Percentiles rank a stretch among this genome's conserved stretches.
Conservation (phyloP, 2,888 invertebrate genomes). For the Iselma pallidipennis region DNA sequence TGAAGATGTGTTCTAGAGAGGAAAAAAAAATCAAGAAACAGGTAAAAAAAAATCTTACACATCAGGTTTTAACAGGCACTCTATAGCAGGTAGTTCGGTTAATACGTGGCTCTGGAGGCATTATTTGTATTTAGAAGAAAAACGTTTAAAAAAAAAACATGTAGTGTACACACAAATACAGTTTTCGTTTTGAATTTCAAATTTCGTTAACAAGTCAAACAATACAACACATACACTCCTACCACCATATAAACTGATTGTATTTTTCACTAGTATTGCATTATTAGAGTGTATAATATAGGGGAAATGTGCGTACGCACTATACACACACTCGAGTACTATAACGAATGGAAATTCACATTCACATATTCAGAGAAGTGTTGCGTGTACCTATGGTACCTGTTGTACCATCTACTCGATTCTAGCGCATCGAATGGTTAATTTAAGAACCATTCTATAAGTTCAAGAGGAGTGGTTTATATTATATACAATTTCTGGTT, state of each 20-base stretch:
- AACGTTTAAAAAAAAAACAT: slow-evolving; percentile 12
- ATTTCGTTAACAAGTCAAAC: slow-evolving; percentile 30
- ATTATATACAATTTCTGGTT: slow-evolving; percentile 17
- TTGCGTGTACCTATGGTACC: slow-evolving; percentile 33
- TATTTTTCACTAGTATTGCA: slow-evolving; percentile 30
- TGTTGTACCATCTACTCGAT: slow-evolving; percentile 40
- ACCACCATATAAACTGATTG: slow-evolving; percentile 30
- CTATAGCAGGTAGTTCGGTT: slow-evolving; percentile 40
- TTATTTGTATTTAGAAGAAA: slow-evolving; percentile 18
- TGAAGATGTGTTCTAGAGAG: no score
- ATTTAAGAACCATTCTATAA: slow-evolving; percentile 39
- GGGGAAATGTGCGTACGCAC: slow-evolving; percentile 34
- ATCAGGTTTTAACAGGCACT: slow-evolving; percentile 28
- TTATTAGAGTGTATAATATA: slow-evolving; percentile 11
- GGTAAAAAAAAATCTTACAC: slow-evolving; percentile 34
- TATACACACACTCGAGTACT: slow-evolving; percentile 15
- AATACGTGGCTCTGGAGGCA: slow-evolving; percentile 46
- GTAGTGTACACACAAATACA: slow-evolving; percentile 5
- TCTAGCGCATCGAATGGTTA: slow-evolving; percentile 43
- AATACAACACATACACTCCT: slow-evolving; percentile 30
- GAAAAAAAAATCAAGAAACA: slow-evolving; percentile 9
- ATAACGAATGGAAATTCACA: slow-evolving; percentile 12
- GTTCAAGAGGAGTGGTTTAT: slow-evolving; percentile 29
- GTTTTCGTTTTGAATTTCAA: slow-evolving; percentile 16
- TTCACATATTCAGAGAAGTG: slow-evolving; percentile 4